Evolutionary conservation across 2,797 vertebrate genomes (phyloP).

Genomic region (Leptatherina wallacei): DNA sequence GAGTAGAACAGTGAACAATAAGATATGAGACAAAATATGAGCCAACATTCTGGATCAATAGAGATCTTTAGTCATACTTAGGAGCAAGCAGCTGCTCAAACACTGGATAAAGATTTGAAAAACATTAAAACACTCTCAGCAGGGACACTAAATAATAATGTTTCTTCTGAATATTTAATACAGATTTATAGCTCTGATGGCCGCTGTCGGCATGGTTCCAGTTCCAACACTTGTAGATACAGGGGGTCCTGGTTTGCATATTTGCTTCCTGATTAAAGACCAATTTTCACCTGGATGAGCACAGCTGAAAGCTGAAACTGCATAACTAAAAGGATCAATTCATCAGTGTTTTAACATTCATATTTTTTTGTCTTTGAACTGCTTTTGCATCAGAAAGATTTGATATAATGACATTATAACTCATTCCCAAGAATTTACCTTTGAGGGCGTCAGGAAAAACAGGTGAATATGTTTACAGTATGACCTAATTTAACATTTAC

Average conservation of each 20-base stretch:
- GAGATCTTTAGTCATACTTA: neutral
- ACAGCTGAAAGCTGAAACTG: neutral
- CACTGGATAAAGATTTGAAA: neutral
- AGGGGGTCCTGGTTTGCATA: neutral
- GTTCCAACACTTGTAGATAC: neutral
- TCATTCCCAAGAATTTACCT: too few relatives aligned
- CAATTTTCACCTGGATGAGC: neutral
- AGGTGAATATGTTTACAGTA: too few relatives aligned
- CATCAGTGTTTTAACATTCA: neutral
- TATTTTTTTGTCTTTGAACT: neutral
- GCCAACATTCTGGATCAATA: neutral
- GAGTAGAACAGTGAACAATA: neutral
- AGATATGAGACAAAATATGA: neutral
- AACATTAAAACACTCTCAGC: neutral
- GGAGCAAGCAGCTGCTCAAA: neutral
- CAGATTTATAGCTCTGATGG: neutral
- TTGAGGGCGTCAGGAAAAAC: too few relatives aligned
- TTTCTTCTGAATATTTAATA: constrained; percentile 6
- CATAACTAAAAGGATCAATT: neutral
- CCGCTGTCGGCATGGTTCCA: neutral
- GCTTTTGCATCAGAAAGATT: too few relatives aligned
- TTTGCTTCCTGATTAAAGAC: neutral
- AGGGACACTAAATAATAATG: neutral
- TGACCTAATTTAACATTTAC: too few relatives aligned
- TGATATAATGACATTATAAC: too few relatives aligned